Evolutionary conservation across 2,888 invertebrate genomes (phyloP).

Genomic region (Norana najaformis): DNA sequence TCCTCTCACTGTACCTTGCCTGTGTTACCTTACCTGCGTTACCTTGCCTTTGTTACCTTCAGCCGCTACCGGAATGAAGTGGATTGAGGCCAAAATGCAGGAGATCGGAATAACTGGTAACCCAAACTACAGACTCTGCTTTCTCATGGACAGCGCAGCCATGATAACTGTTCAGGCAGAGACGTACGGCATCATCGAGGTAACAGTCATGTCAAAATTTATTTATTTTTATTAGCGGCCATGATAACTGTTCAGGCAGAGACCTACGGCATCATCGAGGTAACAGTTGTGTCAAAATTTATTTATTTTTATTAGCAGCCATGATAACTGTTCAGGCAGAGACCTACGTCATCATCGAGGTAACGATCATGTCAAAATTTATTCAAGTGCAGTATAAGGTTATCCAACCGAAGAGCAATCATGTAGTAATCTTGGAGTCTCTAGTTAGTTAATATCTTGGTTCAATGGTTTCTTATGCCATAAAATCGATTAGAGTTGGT

Average conservation of each 20-base stretch:
- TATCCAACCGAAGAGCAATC: background rate
- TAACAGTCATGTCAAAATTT: too few relatives aligned
- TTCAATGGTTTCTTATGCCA: background rate
- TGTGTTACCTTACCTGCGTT: background rate
- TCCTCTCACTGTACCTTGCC: too few relatives aligned
- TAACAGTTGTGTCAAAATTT: slow-evolving; percentile 56
- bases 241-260: slow-evolving; percentile 93
- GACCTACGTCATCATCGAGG: slow-evolving; percentile 88
- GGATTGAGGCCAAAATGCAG: slow-evolving; percentile 97
- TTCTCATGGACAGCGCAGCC: slow-evolving; percentile 85
- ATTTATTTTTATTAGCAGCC: too few relatives aligned
- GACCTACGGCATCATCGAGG: slow-evolving; percentile 88
- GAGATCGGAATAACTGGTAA: slow-evolving; percentile 80
- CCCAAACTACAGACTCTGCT: slow-evolving; percentile 85
- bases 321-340: slow-evolving; percentile 93
- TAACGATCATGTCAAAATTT: slow-evolving; percentile 56
- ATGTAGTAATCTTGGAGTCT: too few relatives aligned
- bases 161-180: slow-evolving; percentile 93
- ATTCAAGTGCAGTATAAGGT: background rate
- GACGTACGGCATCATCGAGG: slow-evolving; percentile 88
- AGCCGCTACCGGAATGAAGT: slow-evolving; percentile 94
- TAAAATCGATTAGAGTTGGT: background rate
- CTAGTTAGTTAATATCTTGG: too few relatives aligned
- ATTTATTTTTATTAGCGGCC: too few relatives aligned
- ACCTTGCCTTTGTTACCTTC: slow-evolving; percentile 32